A percentile compares a stretch with the other conserved stretches of the same genome.
phyloP scores from a whole-genome alignment of 2,888 invertebrate genomes.

The Amblyteles armatorius region DNA sequence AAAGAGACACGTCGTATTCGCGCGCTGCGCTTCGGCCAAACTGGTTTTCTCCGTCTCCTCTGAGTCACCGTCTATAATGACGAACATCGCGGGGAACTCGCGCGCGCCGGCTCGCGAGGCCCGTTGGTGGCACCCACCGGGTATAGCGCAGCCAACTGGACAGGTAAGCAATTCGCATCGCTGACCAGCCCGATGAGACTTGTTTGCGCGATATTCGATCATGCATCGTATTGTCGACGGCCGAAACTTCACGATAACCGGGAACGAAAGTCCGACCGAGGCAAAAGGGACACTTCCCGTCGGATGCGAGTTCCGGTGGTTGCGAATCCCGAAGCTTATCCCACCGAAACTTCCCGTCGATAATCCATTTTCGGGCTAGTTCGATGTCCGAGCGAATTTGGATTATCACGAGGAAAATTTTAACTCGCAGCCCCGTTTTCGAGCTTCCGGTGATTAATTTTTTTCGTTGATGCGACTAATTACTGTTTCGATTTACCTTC shows the following conservation, averaged over 20 bases:
- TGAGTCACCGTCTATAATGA: constrained; percentile 84
- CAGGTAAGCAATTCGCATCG: constrained; percentile 63
- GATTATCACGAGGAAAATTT: background rate
- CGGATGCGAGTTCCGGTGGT: background rate
- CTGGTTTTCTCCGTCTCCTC: constrained; percentile 78
- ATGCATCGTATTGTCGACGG: constrained; percentile 33
- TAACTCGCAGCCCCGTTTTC: background rate
- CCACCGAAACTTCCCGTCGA: background rate
- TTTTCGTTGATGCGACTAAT: background rate
- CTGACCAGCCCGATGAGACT: constrained; percentile 44
- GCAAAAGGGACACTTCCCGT: background rate
- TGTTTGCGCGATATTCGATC: constrained; percentile 36
- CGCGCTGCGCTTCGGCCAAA: constrained; percentile 75
- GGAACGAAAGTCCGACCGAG: background rate
- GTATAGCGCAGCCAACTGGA: constrained; percentile 10
- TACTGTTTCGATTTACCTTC: background rate
- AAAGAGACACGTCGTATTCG: constrained; percentile 68
- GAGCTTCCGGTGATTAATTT: background rate
- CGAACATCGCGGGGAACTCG: constrained; percentile 72
- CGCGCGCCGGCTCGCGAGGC: constrained; percentile 38
- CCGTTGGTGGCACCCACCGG: constrained; percentile 59
- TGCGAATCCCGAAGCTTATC: background rate
- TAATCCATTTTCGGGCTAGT: background rate
- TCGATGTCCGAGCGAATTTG: background rate
- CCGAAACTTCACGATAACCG: background rate